A percentile compares a stretch with the other conserved stretches of the same genome.
Conservation (phyloP, 2,113 vertebrate genomes). For the Aptenodytes forsteri region DNA sequence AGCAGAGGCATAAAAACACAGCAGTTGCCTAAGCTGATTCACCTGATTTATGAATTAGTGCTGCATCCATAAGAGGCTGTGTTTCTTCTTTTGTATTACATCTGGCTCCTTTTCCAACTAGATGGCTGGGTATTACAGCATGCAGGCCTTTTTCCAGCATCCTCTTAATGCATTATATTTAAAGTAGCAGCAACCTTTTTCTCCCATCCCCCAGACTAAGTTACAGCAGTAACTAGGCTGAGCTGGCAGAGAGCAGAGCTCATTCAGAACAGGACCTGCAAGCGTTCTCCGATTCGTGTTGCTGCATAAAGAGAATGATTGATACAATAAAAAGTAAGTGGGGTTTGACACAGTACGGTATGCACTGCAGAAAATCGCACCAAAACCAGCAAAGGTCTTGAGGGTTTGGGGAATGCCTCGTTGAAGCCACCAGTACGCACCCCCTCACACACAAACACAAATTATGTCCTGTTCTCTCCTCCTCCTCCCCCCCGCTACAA, state of each 20-base stretch:
- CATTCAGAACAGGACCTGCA: constrained; percentile 52
- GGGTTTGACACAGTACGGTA: not conserved
- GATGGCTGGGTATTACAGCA: constrained; percentile 78
- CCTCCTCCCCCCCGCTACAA: not conserved
- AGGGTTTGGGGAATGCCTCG: constrained; percentile 21
- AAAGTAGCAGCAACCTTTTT: constrained; percentile 80
- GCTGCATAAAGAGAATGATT: constrained; percentile 49
- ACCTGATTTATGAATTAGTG: constrained; percentile 78
- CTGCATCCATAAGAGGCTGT: constrained; percentile 77
- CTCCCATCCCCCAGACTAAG: constrained; percentile 68
- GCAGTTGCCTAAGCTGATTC: constrained; percentile 70
- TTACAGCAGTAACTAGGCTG: constrained; percentile 61
- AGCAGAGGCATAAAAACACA: constrained; percentile 62
- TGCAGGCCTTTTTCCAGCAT: constrained; percentile 79
- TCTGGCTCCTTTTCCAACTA: constrained; percentile 79
- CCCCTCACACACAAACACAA: constrained; percentile 11
- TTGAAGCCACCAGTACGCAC: not conserved
- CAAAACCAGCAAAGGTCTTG: not conserved
- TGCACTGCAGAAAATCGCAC: constrained; percentile 1
- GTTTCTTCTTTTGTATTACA: constrained; percentile 79
- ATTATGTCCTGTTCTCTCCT: constrained; percentile 29
- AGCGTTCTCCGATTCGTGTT: not conserved
- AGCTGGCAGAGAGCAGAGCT: constrained; percentile 59
- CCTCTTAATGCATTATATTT: constrained; percentile 79
- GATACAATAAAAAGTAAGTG: constrained; percentile 60